Percentiles rank a stretch among this genome's conserved stretches.
Conservation (phyloP, 2,888 invertebrate genomes). For the Heliconius cydno region DNA sequence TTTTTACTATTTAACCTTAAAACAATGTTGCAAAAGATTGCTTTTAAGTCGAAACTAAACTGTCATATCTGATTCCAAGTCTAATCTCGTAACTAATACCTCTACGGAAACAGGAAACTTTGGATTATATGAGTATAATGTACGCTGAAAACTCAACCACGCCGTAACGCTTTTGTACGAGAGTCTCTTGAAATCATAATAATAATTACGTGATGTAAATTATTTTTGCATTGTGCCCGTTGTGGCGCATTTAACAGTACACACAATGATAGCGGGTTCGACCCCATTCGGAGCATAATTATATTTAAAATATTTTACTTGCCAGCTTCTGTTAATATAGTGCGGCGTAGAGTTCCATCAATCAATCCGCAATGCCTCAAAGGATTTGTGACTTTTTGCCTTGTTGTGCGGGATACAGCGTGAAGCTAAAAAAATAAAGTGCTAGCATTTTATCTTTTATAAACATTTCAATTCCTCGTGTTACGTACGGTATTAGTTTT, state of each 20-base stretch:
- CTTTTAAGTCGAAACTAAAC: not conserved
- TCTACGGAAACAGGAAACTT: slow-evolving; percentile 28
- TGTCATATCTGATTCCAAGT: slow-evolving; percentile 19
- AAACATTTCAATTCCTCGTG: slow-evolving; percentile 3
- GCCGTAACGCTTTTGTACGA: slow-evolving; percentile 17
- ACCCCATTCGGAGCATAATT: no score
- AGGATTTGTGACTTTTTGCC: no score
- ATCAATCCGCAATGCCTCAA: no score
- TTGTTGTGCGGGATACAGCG: no score
- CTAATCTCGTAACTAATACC: slow-evolving; percentile 25
- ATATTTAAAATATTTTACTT: no score
- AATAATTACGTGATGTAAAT: slow-evolving; percentile 18
- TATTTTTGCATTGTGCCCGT: not conserved
- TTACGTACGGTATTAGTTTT: slow-evolving; percentile 34
- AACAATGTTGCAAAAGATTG: not conserved
- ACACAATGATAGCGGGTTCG: no score
- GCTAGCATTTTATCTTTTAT: not conserved
- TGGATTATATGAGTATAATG: slow-evolving; percentile 31
- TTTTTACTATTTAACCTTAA: not conserved
- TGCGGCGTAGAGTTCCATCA: not conserved
- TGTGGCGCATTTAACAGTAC: not conserved
- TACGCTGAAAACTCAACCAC: slow-evolving; percentile 20
- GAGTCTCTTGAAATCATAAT: slow-evolving; percentile 5
- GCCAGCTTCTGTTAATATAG: not conserved
- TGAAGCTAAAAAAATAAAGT: not conserved